Conservation (phyloP, 2,888 invertebrate species). For the Perdita meconis region DNA sequence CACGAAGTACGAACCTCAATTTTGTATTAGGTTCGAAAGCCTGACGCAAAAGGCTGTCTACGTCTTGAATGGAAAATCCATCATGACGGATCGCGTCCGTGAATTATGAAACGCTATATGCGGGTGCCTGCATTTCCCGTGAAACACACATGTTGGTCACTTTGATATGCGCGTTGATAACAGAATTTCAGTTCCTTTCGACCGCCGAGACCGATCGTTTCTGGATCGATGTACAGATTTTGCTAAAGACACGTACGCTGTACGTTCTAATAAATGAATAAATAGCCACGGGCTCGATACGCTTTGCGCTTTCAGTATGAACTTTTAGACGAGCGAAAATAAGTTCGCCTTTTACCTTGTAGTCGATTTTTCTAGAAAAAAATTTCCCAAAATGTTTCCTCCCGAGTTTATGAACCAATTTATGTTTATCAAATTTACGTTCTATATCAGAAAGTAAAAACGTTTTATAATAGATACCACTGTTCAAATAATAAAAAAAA, state of each 20-base stretch:
- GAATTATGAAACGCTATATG: constrained; percentile 31
- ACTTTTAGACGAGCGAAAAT: too few relatives aligned
- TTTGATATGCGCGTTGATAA: constrained; percentile 14
- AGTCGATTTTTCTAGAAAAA: too few relatives aligned
- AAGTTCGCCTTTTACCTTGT: too few relatives aligned
- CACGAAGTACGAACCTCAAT: too few relatives aligned
- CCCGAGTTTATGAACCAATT: too few relatives aligned
- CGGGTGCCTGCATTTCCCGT: constrained; percentile 8
- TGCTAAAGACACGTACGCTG: constrained; percentile 28
- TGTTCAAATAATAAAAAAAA: too few relatives aligned
- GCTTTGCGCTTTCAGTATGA: neutral
- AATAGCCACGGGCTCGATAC: neutral
- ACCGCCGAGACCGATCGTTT: constrained; percentile 6
- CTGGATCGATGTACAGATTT: constrained; percentile 4
- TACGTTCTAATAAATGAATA: neutral
- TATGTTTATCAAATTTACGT: too few relatives aligned
- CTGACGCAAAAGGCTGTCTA: neutral
- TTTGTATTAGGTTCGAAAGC: neutral
- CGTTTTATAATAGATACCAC: too few relatives aligned
- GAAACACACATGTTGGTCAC: neutral
- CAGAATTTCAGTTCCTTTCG: constrained; percentile 22
- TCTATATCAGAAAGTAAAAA: too few relatives aligned
- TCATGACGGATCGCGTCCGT: constrained; percentile 27
- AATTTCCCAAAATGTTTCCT: too few relatives aligned
- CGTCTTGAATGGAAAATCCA: neutral